Evolutionary conservation across 92 coral and sea anemone species (phyloP).

Genomic region (Siderastrea radians): DNA sequence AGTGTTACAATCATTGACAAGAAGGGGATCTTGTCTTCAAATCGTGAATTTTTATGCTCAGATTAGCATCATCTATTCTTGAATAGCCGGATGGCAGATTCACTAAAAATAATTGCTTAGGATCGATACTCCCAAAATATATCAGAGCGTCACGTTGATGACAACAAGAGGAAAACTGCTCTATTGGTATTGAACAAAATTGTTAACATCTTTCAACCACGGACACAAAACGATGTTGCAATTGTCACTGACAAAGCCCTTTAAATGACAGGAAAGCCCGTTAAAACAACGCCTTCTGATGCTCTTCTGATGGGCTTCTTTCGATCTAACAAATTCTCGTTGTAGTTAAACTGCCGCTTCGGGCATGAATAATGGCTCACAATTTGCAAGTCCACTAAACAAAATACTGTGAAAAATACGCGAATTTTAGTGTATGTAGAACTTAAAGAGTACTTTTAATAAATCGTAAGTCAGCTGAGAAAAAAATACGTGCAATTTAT

Average conservation of each 20-base stretch:
- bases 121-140: neutral
- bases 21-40: constrained; percentile 3
- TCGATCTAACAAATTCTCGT: neutral
- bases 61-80: neutral
- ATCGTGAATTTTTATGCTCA: neutral
- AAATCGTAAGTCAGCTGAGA: neutral
- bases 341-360: neutral
- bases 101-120: neutral
- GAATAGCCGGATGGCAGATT: neutral
- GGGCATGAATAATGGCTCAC: neutral
- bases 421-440: neutral
- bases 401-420: neutral
- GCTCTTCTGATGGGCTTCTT: neutral
- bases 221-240: neutral
- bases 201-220: neutral
- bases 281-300: neutral
- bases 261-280: neutral
- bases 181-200: neutral
- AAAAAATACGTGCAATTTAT: neutral
- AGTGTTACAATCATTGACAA: too few species aligned
- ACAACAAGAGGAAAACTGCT: neutral
- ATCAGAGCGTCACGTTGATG: neutral
- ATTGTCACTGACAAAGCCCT: neutral
- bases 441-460: neutral
- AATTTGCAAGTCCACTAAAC: too few species aligned